Base-by-base conservation (phyloP, 2,797 vertebrate genomes). In the Melopsittacus undulatus region DNA sequence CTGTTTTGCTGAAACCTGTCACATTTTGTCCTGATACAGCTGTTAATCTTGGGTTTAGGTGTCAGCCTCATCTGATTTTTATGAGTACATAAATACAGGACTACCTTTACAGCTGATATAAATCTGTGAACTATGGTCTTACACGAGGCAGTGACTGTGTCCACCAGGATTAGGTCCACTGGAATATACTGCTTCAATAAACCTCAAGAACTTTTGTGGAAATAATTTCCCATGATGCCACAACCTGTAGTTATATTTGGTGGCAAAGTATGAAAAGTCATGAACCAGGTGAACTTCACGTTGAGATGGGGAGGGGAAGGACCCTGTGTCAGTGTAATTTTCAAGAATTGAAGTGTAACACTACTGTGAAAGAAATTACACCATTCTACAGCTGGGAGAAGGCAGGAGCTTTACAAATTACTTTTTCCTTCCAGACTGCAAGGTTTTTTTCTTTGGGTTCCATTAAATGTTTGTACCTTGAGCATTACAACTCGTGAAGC, bases 191-290 rank as follows among this genome's bases (percentile, higher is more conserved):
- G 61, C 48, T 86, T 77, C 59, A 86, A n/a, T 51, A 56, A 90
- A 90, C 42, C 62, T 78, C 16, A 27, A 1, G 11, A n/a, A n/a
- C 82, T 85, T 80, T 87, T 83, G 48, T 89, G 75, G 76, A 89
- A 94, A 82, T 88, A 30, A 89, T 86, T 75, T 73, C 63, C 83
- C n/a, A 3, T 16, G 51, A 24, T 77, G 62, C 56, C 15, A 16
- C 36, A 40, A 83, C 57, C 26, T 57, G 11, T 40, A 21, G 29
- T 66, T 18, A 4, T 24, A 81, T 85, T 67, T 85, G 49, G 52
- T 90, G 76, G 87, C 84, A 95, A 81, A 80, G 61, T 52, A 59
- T 52, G 68, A 89, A 86, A 77, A 91, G 76, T 81, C 70, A 76
- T 46, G 83, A 83, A 43, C 80, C 76, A 85, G 81, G 83, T 96